Evolutionary conservation across 1,140 invertebrate species (phyloP), one percentile per base, ranked within the genome.

Genomic region (Aricia agestis): DNA sequence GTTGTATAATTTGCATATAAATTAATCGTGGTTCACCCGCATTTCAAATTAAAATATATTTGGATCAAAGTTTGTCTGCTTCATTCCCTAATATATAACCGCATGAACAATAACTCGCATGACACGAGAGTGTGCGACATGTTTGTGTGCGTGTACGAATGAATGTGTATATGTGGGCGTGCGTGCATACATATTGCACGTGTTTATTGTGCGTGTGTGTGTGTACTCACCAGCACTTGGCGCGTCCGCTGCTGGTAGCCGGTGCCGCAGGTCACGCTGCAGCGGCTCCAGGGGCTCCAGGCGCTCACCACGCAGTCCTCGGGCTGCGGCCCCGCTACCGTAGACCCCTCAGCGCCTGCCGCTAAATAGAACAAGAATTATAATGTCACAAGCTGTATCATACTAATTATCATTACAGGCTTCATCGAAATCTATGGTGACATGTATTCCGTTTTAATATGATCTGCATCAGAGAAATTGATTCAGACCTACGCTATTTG

Each of bases 271-370:
- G 92, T 91, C 0, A 93, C 93, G 57, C 93, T 95, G 86, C 95
- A 96, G 13, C 93, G 92, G 17, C 92, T 93, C 94, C 95, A 96
- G 32, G 93, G 86, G n/a, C 93, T 92, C 95, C 95, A 96, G 11
- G 87, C 72, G 7, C 93, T 93, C 72, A 94, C 92, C 18, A 85
- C 87, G 74, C 94, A 95, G 72, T 90, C 85, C 15, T 36, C 67
- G 17, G 78, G 59, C 59, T 63, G 59, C 17, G 19, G 59, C 18
- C 18, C 18, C 9, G 17, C 18, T 9, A 25, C 6, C 45, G 45
- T 9, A 52, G 67, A 5, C 17, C 66, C 10, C 70, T 31, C 66
- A 69, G 66, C 17, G 36, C 58, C 31, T 65, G 36, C 36, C 36
- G 36, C 36, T 36, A 5, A 5, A 36, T 36, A 36, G 9, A 36